A percentile compares a stretch with the other conserved stretches of the same genome.
Conservation (phyloP, 1,140 invertebrate species). For the Archegozetes longisetosus region DNA sequence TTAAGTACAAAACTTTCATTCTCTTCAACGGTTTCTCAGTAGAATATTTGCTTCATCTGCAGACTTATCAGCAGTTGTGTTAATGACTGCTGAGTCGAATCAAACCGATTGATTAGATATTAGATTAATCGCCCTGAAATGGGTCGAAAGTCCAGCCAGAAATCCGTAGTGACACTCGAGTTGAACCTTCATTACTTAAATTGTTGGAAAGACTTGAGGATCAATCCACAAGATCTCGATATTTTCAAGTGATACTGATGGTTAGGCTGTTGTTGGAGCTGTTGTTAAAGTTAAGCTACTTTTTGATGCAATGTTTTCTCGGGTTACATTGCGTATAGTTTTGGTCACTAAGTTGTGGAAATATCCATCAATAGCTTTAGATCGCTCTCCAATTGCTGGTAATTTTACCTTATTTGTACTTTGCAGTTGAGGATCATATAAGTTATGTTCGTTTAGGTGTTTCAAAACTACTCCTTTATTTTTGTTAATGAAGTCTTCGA, state of each 20-base stretch:
- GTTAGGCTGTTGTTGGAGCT: too few species aligned
- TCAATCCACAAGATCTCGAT: slow-evolving; percentile 21
- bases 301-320: not conserved
- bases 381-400: slow-evolving; percentile 16
- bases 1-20: slow-evolving; percentile 14
- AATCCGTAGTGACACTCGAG: not conserved
- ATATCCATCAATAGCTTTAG: slow-evolving; percentile 17
- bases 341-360: slow-evolving; percentile 20
- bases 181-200: not conserved
- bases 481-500: slow-evolving; percentile 16
- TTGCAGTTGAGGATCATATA: slow-evolving; percentile 18
- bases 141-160: not conserved
- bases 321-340: slow-evolving; percentile 17
- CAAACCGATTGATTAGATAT: slow-evolving; percentile 12
- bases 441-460: slow-evolving; percentile 18
- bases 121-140: not conserved
- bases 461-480: slow-evolving; percentile 17
- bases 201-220: slow-evolving; percentile 18
- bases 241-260: slow-evolving; percentile 5
- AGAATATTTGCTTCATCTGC: slow-evolving; percentile 15
- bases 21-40: slow-evolving; percentile 9
- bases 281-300: too few species aligned
- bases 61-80: slow-evolving; percentile 14
- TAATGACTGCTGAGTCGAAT: slow-evolving; percentile 13
- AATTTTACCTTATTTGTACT: slow-evolving; percentile 14